These are phyloP conservation scores for Ormyrus pomaceus DNA, from an alignment of 2,888 invertebrate genomes.

Conservation along the genomic window DNA sequence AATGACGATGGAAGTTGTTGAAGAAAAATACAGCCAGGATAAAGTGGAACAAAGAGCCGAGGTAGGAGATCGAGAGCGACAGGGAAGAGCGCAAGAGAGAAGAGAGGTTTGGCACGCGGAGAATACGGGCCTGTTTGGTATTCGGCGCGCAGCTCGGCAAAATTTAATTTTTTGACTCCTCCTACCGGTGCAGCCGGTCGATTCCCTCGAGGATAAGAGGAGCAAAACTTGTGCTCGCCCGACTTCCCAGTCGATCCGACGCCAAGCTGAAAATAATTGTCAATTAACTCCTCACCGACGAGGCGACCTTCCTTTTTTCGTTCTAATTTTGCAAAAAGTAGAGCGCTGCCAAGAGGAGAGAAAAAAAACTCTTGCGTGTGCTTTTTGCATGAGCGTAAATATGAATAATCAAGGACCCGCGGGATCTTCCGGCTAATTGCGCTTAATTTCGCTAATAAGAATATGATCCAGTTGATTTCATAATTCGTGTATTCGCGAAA, in stretches of 20 bases:
- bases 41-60: conserved; percentile 27
- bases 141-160: conserved; percentile 64
- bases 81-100: neutral
- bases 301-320: conserved; percentile 1
- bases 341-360: neutral
- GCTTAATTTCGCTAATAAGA: conserved; percentile 17
- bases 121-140: conserved; percentile 63
- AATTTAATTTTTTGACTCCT: conserved; percentile 71
- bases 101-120: conserved; percentile 6
- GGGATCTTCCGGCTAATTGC: conserved; percentile 30
- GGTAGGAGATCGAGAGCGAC: neutral
- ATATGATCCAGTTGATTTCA: too few relatives aligned
- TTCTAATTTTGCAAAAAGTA: conserved; percentile 13
- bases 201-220: conserved; percentile 29
- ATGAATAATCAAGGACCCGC: conserved; percentile 10
- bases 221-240: neutral
- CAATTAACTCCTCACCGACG: conserved; percentile 47
- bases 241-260: neutral
- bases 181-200: conserved; percentile 4
- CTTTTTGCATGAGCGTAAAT: conserved; percentile 32
- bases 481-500: too few relatives aligned
- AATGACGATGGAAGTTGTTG: conserved; percentile 14
- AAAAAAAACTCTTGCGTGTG: conserved; percentile 1
- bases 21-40: conserved; percentile 40
- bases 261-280: conserved; percentile 48